phyloP scores from a whole-genome alignment of 2,113 vertebrate species.

The Neoarius graeffei region DNA sequence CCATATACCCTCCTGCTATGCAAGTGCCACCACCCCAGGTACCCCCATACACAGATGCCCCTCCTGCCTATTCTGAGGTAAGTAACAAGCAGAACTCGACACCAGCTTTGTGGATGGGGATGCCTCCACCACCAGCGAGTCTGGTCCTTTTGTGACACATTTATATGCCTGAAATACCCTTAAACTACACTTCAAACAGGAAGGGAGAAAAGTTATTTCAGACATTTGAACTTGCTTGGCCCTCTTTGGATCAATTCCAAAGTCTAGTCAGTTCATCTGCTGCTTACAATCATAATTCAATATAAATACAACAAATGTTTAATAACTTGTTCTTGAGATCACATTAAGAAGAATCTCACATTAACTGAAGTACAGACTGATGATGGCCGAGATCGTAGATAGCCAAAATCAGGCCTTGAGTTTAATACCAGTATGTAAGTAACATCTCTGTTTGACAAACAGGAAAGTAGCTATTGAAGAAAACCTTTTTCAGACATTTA shows the following conservation, averaged over 20 bases:
- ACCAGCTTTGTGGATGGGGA: not conserved
- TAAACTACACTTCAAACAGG: not conserved
- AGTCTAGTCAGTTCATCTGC: not conserved
- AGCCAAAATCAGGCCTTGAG: not conserved
- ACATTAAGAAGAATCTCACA: not conserved
- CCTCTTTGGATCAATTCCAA: not conserved
- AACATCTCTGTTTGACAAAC: not conserved
- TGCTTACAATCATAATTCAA: not conserved
- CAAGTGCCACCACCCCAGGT: slow-evolving; percentile 87
- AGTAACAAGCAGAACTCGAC: not conserved
- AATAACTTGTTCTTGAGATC: not conserved
- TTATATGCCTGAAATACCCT: not conserved
- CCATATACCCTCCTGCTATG: slow-evolving; percentile 86
- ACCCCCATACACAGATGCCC: slow-evolving; percentile 87
- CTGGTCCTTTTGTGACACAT: not conserved
- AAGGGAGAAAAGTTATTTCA: not conserved
- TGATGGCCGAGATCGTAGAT: not conserved
- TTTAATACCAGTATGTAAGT: not conserved
- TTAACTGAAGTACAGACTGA: not conserved
- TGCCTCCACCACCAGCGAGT: not conserved
- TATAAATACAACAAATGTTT: not conserved
- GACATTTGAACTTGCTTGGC: not conserved
- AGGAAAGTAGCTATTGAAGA: not conserved
- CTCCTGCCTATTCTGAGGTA: slow-evolving; percentile 94
- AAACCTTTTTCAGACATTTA: not conserved